phyloP scores from a whole-genome alignment of 2,797 vertebrate species.

The Carcharodon carcharias region DNA sequence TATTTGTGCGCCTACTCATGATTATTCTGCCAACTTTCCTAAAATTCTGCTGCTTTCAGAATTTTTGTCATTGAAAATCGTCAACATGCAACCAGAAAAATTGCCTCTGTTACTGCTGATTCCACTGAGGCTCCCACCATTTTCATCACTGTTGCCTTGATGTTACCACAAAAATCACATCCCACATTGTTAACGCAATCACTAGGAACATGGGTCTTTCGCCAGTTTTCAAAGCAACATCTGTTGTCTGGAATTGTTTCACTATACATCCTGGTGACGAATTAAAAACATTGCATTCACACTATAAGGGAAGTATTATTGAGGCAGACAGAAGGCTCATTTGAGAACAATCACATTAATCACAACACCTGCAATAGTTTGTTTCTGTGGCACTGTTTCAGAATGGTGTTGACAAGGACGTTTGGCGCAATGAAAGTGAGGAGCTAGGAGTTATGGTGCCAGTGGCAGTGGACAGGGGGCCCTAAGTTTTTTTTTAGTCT shows the following conservation, averaged over 20 bases:
- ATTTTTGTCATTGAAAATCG: not conserved
- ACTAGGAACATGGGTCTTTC: constrained; percentile 34
- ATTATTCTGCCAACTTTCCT: not conserved
- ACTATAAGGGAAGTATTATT: constrained; percentile 35
- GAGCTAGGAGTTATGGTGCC: not conserved
- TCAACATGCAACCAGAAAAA: not conserved
- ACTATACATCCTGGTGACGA: constrained; percentile 35
- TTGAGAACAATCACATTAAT: constrained; percentile 37
- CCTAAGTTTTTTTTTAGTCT: not conserved
- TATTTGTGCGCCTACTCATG: not conserved
- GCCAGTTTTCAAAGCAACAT: constrained; percentile 36
- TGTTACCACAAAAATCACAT: constrained; percentile 28
- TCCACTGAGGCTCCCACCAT: not conserved
- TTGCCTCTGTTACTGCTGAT: not conserved
- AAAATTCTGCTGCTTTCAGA: not conserved
- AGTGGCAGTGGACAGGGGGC: not conserved
- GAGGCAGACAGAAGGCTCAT: constrained; percentile 38
- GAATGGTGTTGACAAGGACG: constrained; percentile 27
- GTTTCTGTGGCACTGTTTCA: constrained; percentile 34
- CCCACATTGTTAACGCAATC: constrained; percentile 3
- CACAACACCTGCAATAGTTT: constrained; percentile 37
- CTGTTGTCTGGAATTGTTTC: constrained; percentile 38
- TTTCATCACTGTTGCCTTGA: constrained; percentile 33
- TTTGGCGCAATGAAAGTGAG: constrained; percentile 17
- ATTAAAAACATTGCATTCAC: constrained; percentile 37